Evolutionary conservation across 2,113 vertebrate genomes (phyloP).

Genomic region (Neolamprologus tretocephalus): DNA sequence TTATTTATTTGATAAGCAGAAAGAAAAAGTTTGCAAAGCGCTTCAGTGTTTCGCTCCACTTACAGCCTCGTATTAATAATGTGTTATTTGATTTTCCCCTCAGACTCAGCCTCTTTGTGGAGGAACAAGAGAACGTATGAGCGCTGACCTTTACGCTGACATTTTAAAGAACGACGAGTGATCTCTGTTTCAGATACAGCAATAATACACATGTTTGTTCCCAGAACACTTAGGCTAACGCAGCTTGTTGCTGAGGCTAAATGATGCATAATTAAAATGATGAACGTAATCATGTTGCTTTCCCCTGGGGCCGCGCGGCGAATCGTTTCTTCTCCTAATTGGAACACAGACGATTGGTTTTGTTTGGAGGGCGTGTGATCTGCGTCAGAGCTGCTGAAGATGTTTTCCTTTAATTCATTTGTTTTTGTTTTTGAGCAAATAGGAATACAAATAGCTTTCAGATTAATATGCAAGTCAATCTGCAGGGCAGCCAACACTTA

Average conservation of each 20-base stretch:
- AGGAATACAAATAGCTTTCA: not conserved
- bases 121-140: not conserved
- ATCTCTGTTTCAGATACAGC: not conserved
- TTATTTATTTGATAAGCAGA: not conserved
- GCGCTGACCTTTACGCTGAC: not conserved
- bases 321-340: not conserved
- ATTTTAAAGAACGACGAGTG: not conserved
- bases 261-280: not conserved
- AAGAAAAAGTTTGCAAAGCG: not conserved
- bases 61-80: not conserved
- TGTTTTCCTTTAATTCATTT: not conserved
- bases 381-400: not conserved
- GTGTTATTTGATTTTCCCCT: rapidly evolving
- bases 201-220: not conserved
- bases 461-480: not conserved
- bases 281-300: not conserved
- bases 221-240: not conserved
- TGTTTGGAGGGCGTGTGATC: not conserved
- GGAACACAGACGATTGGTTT: not conserved
- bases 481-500: not conserved
- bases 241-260: not conserved
- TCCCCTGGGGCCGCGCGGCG: not conserved
- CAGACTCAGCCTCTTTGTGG: not conserved
- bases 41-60: not conserved
- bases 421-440: not conserved